Base-by-base conservation (phyloP, 2,888 invertebrate species). In the Lithophane semibrunnea region DNA sequence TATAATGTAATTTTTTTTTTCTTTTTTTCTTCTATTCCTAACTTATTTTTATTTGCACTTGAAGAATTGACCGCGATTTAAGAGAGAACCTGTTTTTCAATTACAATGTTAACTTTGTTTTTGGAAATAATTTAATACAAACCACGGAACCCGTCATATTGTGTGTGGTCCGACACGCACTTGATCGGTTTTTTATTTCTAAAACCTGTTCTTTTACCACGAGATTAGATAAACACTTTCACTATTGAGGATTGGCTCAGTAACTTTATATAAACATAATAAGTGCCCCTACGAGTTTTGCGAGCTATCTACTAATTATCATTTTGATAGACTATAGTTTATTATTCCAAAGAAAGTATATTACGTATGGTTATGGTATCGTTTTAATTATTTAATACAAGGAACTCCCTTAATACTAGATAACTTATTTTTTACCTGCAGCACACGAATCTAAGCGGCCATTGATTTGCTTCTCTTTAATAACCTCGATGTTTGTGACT, bases 211-310 rank as follows among this genome's bases (percentile, higher is more conserved):
- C 60, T 56, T 37, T 18, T 24, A 47, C 37, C 21, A 1, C 44
- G 10, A 64, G 37, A 67, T 74, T 49, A 42, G 60, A 66, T 24
- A 71, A 75, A 66, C 69, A 84, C 84, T 80, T 84, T 83, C 83
- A 24, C 65, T 69, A n/a, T 2, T 2, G 9, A 78, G 29, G 42
- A 75, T n/a, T 73, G 56, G 18, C 54, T 42, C 24, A 70, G 52
- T 47, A 67, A 60, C 7, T 29, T 58, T 16, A 8, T 10, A 73
- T 44, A 37, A 67, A 66, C 49, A 82, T 29, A 60, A 79, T 75
- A 83, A 75, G 75, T 83, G 73, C 4, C 61, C 29, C 56, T 52
- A 21, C 84, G 68, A 16, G 65, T 82, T 84, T 70, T 5, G 13
- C 47, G 49, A 65, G 37, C 37, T 69, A 42, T 56, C 49, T 44